phyloP scores from a whole-genome alignment of 1,140 invertebrate genomes.

The Bombus superbus region DNA sequence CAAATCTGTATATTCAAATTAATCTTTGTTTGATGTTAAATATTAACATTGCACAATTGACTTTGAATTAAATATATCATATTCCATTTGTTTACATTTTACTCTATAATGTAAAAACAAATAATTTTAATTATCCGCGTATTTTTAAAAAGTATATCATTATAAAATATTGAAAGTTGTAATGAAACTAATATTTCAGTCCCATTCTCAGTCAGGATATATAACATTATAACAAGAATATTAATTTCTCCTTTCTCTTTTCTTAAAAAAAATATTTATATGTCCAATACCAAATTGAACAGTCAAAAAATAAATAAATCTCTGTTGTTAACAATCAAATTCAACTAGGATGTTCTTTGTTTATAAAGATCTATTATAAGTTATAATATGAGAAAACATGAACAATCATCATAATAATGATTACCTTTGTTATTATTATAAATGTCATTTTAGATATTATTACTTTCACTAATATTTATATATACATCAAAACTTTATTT shows the following conservation, averaged over 20 bases:
- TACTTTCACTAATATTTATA: slow-evolving; percentile 32
- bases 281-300: slow-evolving; percentile 46
- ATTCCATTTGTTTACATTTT: not conserved
- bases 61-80: slow-evolving; percentile 6
- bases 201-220: slow-evolving; percentile 38
- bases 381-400: slow-evolving; percentile 31
- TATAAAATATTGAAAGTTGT: slow-evolving; percentile 17
- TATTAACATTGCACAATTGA: slow-evolving; percentile 7
- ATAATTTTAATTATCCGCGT: slow-evolving; percentile 7
- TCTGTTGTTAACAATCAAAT: slow-evolving; percentile 63
- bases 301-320: slow-evolving; percentile 67
- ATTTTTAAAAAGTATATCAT: not conserved
- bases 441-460: slow-evolving; percentile 13
- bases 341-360: slow-evolving; percentile 46
- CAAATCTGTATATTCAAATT: not conserved
- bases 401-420: slow-evolving; percentile 36
- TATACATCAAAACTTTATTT: slow-evolving; percentile 8
- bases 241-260: slow-evolving; percentile 20
- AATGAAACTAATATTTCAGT: slow-evolving; percentile 38
- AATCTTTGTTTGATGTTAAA: not conserved
- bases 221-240: slow-evolving; percentile 58
- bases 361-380: slow-evolving; percentile 34
- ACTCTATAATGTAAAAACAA: slow-evolving; percentile 20
- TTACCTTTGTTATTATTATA: slow-evolving; percentile 7
- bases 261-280: slow-evolving; percentile 50